Base-by-base conservation (phyloP, 2,113 vertebrate species). In the Spea bombifrons region DNA sequence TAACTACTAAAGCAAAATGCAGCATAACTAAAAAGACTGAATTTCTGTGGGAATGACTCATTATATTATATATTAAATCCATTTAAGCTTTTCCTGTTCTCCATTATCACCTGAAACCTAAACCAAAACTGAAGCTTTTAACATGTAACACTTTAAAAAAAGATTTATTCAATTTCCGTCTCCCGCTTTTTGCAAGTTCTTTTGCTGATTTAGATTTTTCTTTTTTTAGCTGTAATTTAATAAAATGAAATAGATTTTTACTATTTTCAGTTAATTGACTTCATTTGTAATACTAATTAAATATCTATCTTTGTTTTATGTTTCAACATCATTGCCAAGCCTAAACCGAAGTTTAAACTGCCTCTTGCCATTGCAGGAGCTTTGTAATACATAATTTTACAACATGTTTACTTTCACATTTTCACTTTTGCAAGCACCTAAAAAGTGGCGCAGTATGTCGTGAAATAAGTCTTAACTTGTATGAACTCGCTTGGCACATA, bases 1-100 rank as follows among this genome's bases (percentile, higher is more conserved):
- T 80, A 80, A 80, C 64, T 80, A 16, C 71, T 80, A 66, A 59
- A 48, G 71, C 78, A 74, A 74, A 80, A 80, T 68, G 44, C 49
- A 74, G 71, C 73, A 50, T 59, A 74, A 55, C 45, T 57, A 49
- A 74, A 78, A 74, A 80, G 57, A 30, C 49, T 66, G 43, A n/a
- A 73, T 73, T 52, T 5, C 49, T 47, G 77, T 30, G 53, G 50
- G 77, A 17, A 79, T 47, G 49, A 72, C 47, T 73, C 69, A 66
- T 79, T 79, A 79, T 64, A 66, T 73, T 57, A 66, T 57, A 66
- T 79, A 61, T 65, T 72, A 63, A 72, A 66, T 67, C 65, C 55
- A 67, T 67, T 76, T 76, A 68, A 48, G 67, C 46, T 68, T 76
- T 68, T 47, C 57, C 65, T 30, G 75, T 53, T 30, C 75, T 30